Conservation (phyloP, 2,113 vertebrate genomes). For the Datnioides undecimradiatus region DNA sequence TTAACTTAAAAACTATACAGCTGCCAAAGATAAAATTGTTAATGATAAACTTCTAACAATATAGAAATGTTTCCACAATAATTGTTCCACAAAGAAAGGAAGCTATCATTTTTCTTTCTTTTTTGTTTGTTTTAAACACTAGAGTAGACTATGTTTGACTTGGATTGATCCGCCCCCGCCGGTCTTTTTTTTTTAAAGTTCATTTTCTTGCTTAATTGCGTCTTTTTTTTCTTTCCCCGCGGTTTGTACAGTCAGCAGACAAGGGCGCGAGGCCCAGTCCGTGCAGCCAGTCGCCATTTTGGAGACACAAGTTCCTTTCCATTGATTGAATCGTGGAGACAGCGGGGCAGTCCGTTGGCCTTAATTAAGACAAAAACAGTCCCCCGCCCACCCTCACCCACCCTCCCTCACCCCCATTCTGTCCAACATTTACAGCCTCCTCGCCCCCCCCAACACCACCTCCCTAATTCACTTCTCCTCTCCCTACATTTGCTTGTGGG, state of each 20-base stretch:
- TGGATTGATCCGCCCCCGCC: conserved; percentile 45
- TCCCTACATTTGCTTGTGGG: conserved; percentile 83
- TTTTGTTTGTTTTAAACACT: conserved; percentile 87
- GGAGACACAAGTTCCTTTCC: conserved; percentile 56
- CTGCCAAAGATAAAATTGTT: conserved; percentile 88
- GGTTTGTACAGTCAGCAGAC: conserved; percentile 49
- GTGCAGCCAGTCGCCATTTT: conserved; percentile 60
- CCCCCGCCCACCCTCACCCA: conserved; percentile 10
- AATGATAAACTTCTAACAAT: conserved; percentile 89
- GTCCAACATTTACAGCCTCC: conserved; percentile 56
- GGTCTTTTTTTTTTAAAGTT: conserved; percentile 53
- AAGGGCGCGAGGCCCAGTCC: conserved; percentile 51
- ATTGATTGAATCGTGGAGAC: conserved; percentile 68
- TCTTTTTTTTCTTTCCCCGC: conserved; percentile 42
- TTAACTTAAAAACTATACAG: conserved; percentile 94
- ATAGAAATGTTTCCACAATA: conserved; percentile 91
- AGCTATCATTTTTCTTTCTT: conserved; percentile 88
- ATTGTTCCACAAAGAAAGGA: conserved; percentile 92
- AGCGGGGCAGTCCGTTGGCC: conserved; percentile 65
- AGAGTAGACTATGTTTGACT: conserved; percentile 75
- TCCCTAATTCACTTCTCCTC: too few species aligned
- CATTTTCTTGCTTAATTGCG: conserved; percentile 71
- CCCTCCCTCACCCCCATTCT: conserved; percentile 29
- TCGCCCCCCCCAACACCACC: neutral
- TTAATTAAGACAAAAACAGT: conserved; percentile 55